Evolutionary conservation across 2,888 invertebrate genomes (phyloP), one percentile per base, ranked within the genome.

Genomic region (Lordiphosa andalusiaca): DNA sequence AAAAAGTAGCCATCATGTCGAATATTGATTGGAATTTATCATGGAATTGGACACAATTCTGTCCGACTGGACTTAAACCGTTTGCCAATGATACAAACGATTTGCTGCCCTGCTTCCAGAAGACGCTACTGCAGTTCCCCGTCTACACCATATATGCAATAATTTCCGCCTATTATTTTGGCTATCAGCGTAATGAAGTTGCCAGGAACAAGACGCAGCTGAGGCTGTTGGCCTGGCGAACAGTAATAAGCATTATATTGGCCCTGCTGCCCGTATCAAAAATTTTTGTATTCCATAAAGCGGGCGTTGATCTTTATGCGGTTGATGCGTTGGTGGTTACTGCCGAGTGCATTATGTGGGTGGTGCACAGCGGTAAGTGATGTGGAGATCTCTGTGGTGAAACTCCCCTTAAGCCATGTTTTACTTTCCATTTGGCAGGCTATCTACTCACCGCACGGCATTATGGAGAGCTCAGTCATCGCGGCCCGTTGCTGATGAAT

Each of bases 61-160:
- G 96, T 50, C 92, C 92, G n/a, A 91, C 91, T 23, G 94, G 94
- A 25, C 90, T 96, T 50, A 90, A 91, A 61, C 92, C 95, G 21
- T 94, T 95, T 92, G 92, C 94, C 80, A 91, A 92, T 7, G 89
- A 91, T 12, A 91, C 92, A 35, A 93, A 94, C 84, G 96, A 96
- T 90, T 91, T 97, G 77, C 93, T 95, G 54, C 90, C 93, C 57
- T 98, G 97, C 89, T 97, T 97, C 87, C 96, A 96, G 89, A 93
- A 95, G 89, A 89, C 96, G 49, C 93, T 93, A 84, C 91, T 98
- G 35, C 93, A 95, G 88, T 92, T 95, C 73, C 96, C 97, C 12
- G 88, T 93, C 40, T 92, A 94, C 80, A 91, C 92, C 44, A 81
- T 96, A 35, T 91, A 97, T 71, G 94, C 96, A 3, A 90, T 94